Evolutionary conservation across 2,113 vertebrate species (phyloP), one percentile per base, ranked within the genome.

Genomic region (Egretta garzetta): DNA sequence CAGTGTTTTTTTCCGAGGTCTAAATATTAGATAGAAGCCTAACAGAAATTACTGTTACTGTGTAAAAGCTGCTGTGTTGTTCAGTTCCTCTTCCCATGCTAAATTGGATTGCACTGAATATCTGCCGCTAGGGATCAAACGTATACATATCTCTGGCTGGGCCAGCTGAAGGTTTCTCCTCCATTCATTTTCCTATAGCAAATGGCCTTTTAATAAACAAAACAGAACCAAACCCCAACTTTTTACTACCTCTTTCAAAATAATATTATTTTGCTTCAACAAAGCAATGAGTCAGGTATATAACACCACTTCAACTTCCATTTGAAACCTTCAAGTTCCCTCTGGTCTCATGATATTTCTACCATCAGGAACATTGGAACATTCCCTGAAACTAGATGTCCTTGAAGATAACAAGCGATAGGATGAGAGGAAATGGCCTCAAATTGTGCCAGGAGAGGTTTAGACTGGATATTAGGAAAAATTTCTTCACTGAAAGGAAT

Each of bases 141-240:
- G 0, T 10, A 33, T 10, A 4, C 2, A 5, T 39, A 27, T 26
- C 8, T 74, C 28, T 43, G 17, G 3, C 32, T 73, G 26, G 47
- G 12, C 2, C 37, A 63, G 3, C 3, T 55, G 37, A 70, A 85
- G 3, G 3, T 35, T 63, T 8, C 5, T 63, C 21, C 14, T 88
- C 10, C 23, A 53, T 41, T 41, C 0, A 52, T 47, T 88, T 89
- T 81, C 17, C 50, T 41, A 58, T 28, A 8, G 5, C 2, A 67
- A 80, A 41, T 23, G 9, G 8, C 5, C 14, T 56, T 63, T 67
- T 26, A 35, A 70, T 28, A 47, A 64, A 20, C 3, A 24, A 62
- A 47, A 2, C 3, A 6, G 70, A 37, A 11, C 14, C 5, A 47
- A 53, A 22, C 3, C 2, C 2, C 7, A 41, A 4, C 2, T 64